These are phyloP conservation scores for Ailurus styani DNA, from an alignment of 2,113 vertebrate genomes.

Conservation along the genomic window DNA sequence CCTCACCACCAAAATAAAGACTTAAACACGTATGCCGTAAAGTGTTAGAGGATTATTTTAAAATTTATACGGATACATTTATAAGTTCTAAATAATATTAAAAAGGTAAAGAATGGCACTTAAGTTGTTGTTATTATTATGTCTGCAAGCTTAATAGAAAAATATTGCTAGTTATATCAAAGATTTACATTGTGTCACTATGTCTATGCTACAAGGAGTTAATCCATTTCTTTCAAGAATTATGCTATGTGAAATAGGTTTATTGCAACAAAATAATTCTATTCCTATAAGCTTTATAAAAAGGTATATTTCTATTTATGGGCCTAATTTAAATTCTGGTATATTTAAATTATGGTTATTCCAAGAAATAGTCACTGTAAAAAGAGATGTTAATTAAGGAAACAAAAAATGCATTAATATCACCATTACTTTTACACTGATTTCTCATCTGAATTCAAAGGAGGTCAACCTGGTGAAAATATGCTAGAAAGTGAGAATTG, in stretches of 20 bases:
- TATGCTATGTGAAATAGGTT: not conserved
- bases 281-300: not conserved
- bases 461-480: not conserved
- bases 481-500: not conserved
- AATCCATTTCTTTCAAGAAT: not conserved
- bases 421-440: not conserved
- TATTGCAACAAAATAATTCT: not conserved
- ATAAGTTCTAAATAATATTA: not conserved
- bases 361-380: conserved; percentile 18
- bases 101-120: not conserved
- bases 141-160: not conserved
- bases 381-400: not conserved
- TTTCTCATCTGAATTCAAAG: not conserved
- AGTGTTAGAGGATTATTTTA: not conserved
- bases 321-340: conserved; percentile 12
- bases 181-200: not conserved
- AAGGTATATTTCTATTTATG: not conserved
- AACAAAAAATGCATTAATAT: conserved; percentile 8
- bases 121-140: not conserved
- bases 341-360: conserved; percentile 39
- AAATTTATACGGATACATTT: not conserved
- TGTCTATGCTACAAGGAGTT: not conserved
- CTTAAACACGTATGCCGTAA: not conserved
- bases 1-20: not conserved
- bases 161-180: not conserved